phyloP scores from a whole-genome alignment of 2,888 invertebrate species.

The Drosophila flavopinicola region DNA sequence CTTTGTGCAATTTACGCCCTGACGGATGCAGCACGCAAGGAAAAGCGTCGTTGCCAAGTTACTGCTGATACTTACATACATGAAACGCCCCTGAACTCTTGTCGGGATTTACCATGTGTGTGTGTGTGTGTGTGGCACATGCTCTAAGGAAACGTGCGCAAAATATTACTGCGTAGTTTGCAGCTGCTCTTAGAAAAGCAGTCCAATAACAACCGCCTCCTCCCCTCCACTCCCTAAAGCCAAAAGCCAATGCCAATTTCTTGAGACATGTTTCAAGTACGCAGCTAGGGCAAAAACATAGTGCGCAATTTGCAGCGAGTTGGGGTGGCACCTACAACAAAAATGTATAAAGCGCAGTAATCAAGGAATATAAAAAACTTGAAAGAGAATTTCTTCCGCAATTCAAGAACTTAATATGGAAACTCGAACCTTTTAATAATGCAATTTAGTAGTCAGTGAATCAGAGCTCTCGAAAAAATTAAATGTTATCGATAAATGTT shows the following conservation, averaged over 20 bases:
- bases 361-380: not conserved
- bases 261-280: constrained; percentile 68
- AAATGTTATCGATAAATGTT: too few relatives aligned
- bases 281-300: constrained; percentile 48
- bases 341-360: not conserved
- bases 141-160: constrained; percentile 50
- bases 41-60: constrained; percentile 23
- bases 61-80: constrained; percentile 24
- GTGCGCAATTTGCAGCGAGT: constrained; percentile 57
- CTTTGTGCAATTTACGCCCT: constrained; percentile 42
- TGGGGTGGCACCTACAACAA: not conserved
- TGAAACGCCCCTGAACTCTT: constrained; percentile 66
- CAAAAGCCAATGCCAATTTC: constrained; percentile 52
- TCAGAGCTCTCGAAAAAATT: too few relatives aligned
- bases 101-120: constrained; percentile 56
- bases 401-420: too few relatives aligned
- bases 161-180: constrained; percentile 72
- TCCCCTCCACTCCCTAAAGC: constrained; percentile 1
- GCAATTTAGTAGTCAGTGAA: too few relatives aligned
- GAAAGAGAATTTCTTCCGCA: not conserved
- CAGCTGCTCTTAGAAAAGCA: constrained; percentile 15
- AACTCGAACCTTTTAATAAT: too few relatives aligned
- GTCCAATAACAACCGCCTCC: constrained; percentile 4
- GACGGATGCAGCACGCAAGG: constrained; percentile 34
- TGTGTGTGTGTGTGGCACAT: constrained; percentile 33